Base-by-base conservation (phyloP, 2,888 invertebrate genomes). In the Agrotis ipsilon region DNA sequence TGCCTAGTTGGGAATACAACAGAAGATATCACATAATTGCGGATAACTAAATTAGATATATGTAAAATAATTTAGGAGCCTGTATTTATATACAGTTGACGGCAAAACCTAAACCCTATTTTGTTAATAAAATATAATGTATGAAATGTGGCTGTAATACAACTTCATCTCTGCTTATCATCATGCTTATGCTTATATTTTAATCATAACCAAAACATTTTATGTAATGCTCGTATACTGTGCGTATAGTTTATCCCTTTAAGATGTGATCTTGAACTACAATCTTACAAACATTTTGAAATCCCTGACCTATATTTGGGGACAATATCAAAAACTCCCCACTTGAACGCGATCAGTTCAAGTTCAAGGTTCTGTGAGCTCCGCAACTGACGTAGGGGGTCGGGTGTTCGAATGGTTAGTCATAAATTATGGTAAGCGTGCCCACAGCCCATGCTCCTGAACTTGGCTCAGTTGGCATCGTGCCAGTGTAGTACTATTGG, bases 401-500 rank as follows among this genome's bases (percentile, higher is more conserved):
- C n/a, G 39, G 60, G 21, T 14, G 21, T 54, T 14, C 21, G 39
- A 39, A 24, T 24, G 52, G 13, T 16, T 63, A 27, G n/a, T 16
- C 19, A 48, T 32, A 27, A 19, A 19, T 45, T 32, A 46, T 59
- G 27, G 3, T n/a, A 27, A 45, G 19, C 19, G 19, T 19, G 5
- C 45, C 57, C 43, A 14, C 63, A 24, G 14, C 5, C 32, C 21
- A 16, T 58, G 27, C 13, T 46, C 59, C 45, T 46, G 46, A 64
- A 59, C 59, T 58, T 59, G 27, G 46, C 18, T 46, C 32, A 32
- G 32, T 59, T 65, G 64, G 64, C 59, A 46, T 1, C 46, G 16
- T 13, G 46, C 59, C 64, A 65, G 11, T 19, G 13, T 1, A 13
- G 13, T 1, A 7, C 14, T 14, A 19, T 18, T 64, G 16, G 19